A percentile compares a stretch with the other conserved stretches of the same genome.
Evolutionary conservation across 1,140 invertebrate species (phyloP).

Genomic region (Psix sp.): DNA sequence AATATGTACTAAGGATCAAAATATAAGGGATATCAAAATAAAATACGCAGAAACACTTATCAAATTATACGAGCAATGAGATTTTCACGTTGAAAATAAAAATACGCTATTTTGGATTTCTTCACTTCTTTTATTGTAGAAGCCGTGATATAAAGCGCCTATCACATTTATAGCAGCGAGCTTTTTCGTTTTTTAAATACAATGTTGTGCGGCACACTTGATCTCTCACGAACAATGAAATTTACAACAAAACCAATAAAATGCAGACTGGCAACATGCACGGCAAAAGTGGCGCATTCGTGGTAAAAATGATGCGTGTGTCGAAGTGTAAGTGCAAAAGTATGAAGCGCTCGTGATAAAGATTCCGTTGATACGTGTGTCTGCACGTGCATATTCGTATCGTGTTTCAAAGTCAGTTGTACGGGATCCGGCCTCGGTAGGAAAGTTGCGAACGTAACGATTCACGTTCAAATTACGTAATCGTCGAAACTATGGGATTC

Average conservation of each 20-base stretch:
- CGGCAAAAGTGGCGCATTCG: conserved; percentile 5
- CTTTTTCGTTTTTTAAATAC: neutral
- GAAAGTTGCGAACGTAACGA: conserved; percentile 48
- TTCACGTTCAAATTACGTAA: conserved; percentile 58
- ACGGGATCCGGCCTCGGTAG: conserved; percentile 34
- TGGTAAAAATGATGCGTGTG: conserved; percentile 13
- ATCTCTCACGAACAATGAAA: conserved; percentile 26
- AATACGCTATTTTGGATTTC: no score
- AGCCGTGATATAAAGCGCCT: no score
- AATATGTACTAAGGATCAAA: no score
- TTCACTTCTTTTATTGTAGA: no score
- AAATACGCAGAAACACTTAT: no score
- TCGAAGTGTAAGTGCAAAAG: conserved; percentile 14
- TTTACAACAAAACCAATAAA: conserved; percentile 35
- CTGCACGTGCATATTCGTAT: conserved; percentile 28
- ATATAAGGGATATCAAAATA: no score
- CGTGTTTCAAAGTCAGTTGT: conserved; percentile 40
- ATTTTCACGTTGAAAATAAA: no score
- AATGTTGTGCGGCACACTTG: conserved; percentile 10
- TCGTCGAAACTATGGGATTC: conserved; percentile 56
- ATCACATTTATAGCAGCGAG: no score
- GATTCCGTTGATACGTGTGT: conserved; percentile 18
- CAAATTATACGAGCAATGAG: no score
- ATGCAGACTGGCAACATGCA: conserved; percentile 11
- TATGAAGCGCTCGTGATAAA: conserved; percentile 16